These are phyloP conservation scores for Laothoe populi DNA, from an alignment of 2,888 invertebrate genomes.

Conservation along the genomic window DNA sequence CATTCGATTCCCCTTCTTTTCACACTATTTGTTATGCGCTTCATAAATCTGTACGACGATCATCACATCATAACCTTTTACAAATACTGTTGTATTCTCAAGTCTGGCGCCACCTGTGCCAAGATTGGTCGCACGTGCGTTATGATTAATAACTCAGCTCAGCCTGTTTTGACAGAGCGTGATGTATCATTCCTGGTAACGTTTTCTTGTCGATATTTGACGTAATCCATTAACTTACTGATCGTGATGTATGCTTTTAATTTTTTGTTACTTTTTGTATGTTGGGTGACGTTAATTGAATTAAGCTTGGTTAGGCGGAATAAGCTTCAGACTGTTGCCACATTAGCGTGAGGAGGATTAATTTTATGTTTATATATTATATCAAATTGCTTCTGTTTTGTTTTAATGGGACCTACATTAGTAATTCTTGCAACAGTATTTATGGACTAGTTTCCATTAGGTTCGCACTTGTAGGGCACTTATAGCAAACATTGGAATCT, in stretches of 20 bases:
- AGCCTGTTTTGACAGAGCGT: constrained; percentile 73
- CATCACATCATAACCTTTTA: background rate
- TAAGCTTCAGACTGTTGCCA: no score
- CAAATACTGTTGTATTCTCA: background rate
- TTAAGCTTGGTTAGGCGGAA: no score
- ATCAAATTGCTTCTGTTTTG: no score
- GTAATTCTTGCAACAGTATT: no score
- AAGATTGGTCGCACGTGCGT: constrained; percentile 27
- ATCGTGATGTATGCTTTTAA: constrained; percentile 14
- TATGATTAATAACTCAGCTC: constrained; percentile 70
- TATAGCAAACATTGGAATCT: no score
- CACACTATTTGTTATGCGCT: no score
- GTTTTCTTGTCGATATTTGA: constrained; percentile 74
- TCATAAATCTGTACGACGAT: background rate
- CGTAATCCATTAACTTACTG: constrained; percentile 72
- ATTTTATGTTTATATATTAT: no score
- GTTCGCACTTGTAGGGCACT: no score
- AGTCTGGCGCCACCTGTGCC: constrained; percentile 9
- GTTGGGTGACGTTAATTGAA: background rate
- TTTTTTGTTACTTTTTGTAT: constrained; percentile 24
- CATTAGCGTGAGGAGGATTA: no score
- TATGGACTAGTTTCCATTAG: no score
- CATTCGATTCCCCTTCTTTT: no score
- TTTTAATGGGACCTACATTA: no score
- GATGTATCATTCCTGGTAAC: constrained; percentile 77